Evolutionary conservation across 2,113 vertebrate genomes (phyloP), one percentile per base, ranked within the genome.

Genomic region (Cariama cristata): DNA sequence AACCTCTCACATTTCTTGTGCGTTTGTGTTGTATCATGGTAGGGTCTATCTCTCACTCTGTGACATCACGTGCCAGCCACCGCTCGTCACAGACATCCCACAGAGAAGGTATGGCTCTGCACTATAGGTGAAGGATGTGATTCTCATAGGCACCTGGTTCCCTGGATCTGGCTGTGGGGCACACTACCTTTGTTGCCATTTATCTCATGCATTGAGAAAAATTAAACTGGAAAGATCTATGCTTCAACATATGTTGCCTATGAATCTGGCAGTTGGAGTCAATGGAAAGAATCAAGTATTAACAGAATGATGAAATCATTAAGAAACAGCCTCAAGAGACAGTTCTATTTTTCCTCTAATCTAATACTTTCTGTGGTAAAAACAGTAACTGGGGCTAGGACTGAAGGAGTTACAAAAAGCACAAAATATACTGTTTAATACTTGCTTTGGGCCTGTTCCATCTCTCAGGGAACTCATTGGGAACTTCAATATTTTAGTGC

Each of bases 21-120:
- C 2, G 3, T 64, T 71, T 4, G 3, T 11, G 3, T 30, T 59
- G 6, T 33, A 18, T 16, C 16, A 8, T 7, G 15, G 33, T 40
- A 60, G 30, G 26, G 44, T 8, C 2, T 28, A 0, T 5, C 8
- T 52, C 18, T 67, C 4, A 9, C 17, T 32, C 6, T 0, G 0
- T n/a, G 30, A 23, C 8, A 2, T 8, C 14, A 8, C 27, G 38
- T 55, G 19, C 14, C 28, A n/a, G 17, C 11, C 15, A 27, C 30
- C 55, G 50, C 8, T 82, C 13, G 8, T 50, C 13, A 42, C 8
- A 13, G n/a, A 55, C 9, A 72, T 6, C 8, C 18, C 32, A 44
- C 6, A 38, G 9, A 66, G 18, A 49, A 60, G 7, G 2, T 50
- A 49, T 12, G 11, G 5, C 28, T 71, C 52, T 38, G 9, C 56